Percentiles rank a stretch among this genome's conserved stretches.
These are phyloP conservation scores for Cydia amplana DNA, from an alignment of 1,140 invertebrate species.

Conservation along the genomic window DNA sequence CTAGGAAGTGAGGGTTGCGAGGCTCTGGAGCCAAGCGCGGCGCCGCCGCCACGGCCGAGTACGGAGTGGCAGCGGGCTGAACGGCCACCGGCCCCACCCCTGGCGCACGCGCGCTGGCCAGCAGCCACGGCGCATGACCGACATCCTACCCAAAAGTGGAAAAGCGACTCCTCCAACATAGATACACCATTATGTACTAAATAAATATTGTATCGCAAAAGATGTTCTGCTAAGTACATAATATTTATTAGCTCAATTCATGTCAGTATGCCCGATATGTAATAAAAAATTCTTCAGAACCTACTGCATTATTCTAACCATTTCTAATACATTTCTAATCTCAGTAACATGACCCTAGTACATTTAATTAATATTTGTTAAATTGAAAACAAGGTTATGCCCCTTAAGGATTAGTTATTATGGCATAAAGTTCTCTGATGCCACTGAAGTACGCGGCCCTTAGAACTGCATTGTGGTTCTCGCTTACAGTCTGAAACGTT, in stretches of 20 bases:
- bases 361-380: not conserved
- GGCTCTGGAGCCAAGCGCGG: constrained; percentile 53
- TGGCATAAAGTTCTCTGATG: constrained; percentile 53
- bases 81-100: constrained; percentile 71
- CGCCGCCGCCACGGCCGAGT: constrained; percentile 70
- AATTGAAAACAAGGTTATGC: not conserved
- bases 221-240: constrained; percentile 57
- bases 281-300: constrained; percentile 34
- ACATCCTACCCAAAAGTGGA: constrained; percentile 77
- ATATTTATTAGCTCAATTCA: constrained; percentile 65
- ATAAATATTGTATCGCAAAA: constrained; percentile 75
- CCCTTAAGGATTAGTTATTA: not conserved
- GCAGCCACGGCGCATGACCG: constrained; percentile 67
- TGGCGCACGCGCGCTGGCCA: constrained; percentile 63
- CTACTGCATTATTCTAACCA: not conserved
- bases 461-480: constrained; percentile 52
- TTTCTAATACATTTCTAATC: not conserved
- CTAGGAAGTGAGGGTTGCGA: constrained; percentile 40
- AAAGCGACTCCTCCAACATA: constrained; percentile 78
- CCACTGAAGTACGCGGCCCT: constrained; percentile 61
- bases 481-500: constrained; percentile 59
- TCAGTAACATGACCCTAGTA: not conserved
- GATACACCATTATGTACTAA: constrained; percentile 76
- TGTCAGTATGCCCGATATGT: constrained; percentile 45
- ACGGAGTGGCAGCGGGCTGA: constrained; percentile 72